Base-by-base conservation (phyloP, 2,888 invertebrate species). In the Erynnis tages region DNA sequence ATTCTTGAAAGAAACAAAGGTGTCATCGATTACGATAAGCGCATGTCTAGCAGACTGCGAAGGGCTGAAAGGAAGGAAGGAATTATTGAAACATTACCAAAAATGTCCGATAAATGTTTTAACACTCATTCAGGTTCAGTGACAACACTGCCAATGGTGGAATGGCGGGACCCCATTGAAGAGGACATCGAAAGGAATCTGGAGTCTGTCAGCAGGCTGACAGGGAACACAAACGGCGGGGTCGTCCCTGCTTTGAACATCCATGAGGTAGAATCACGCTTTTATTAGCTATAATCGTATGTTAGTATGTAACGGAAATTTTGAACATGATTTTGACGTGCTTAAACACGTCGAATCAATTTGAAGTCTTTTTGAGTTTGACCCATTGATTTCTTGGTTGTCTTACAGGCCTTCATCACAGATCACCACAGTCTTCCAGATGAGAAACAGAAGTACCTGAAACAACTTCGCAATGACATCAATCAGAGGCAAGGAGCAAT, bases 401-500 rank as follows among this genome's bases (percentile, higher is more conserved):
- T 7, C 10, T 53, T 53, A 1, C 67, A 92, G 79, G 92, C 93
- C 0, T 84, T 94, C 47, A 74, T 92, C 27, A 77, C 78, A 8
- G 93, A 93, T 66, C 91, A 91, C 66, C 78, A 88, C 40, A 81
- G 84, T 65, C 87, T 93, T 71, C 82, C 92, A 59, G 90, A 90
- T 6, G 91, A 91, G 1, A 81, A 79, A 23, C 89, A 82, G 62
- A 91, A 86, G 65, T 81, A 87, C 57, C 67, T 93, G 10, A 87
- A 87, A 55, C 82, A 90, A 49, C 76, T 92, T 27, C 84, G 93
- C 65, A 79, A 87, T 43, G 93, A 93, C 43, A 86, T 95, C 43
- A 95, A 95, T 71, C 91, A 91, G 60, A 91, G 92, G 37, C 91
- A 90, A 58, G 91, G 92, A 1, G 93, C 93, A 0, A 94, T 94